Evolutionary conservation across 2,797 vertebrate genomes (phyloP).

Genomic region (Pseudochaenichthys georgianus): DNA sequence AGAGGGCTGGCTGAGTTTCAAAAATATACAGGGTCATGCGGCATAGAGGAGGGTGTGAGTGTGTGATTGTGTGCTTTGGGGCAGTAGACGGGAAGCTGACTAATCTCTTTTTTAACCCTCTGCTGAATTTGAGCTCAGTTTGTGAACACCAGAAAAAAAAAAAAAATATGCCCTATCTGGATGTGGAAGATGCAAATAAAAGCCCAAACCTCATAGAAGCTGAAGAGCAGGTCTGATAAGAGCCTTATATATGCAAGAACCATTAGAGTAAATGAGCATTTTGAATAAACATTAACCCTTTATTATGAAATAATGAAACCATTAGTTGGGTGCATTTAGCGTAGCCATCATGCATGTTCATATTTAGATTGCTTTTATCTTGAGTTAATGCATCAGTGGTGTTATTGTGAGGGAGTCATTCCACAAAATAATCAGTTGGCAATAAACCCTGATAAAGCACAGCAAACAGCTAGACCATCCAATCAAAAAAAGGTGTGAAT

Average conservation of each 20-base stretch:
- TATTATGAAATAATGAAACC: conserved; percentile 84
- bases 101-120: conserved; percentile 79
- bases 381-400: conserved; percentile 80
- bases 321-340: conserved; percentile 80
- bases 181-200: conserved; percentile 20
- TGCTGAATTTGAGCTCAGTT: conserved; percentile 50
- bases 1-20: conserved; percentile 73
- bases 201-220: conserved; percentile 11
- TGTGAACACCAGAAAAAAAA: conserved; percentile 14
- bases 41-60: conserved; percentile 59
- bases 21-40: conserved; percentile 78
- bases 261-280: conserved; percentile 75
- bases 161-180: background rate
- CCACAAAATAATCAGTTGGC: conserved; percentile 78
- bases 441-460: conserved; percentile 77
- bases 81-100: conserved; percentile 73
- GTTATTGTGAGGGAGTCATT: conserved; percentile 79
- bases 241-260: conserved; percentile 55
- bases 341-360: conserved; percentile 79
- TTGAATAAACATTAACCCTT: conserved; percentile 79
- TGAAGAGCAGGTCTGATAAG: conserved; percentile 33
- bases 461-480: conserved; percentile 69
- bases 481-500: conserved; percentile 76
- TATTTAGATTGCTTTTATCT: conserved; percentile 84
- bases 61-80: conserved; percentile 61